Base-by-base conservation (phyloP, 2,888 invertebrate species). In the Leucoptera coffeella region DNA sequence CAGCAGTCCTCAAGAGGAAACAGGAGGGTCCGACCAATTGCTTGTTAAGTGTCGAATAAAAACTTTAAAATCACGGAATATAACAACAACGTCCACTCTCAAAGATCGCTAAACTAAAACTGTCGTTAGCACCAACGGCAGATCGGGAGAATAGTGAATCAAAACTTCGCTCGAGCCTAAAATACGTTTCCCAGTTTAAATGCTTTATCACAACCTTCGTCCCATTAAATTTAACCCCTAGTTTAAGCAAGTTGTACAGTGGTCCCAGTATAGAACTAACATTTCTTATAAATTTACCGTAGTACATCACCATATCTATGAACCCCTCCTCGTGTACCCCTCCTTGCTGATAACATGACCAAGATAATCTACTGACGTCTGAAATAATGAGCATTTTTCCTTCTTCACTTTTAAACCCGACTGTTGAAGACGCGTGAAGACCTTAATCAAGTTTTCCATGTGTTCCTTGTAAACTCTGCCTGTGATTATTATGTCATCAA, bases 191-290 rank as follows among this genome's bases (percentile, higher is more conserved):
- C 29, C 25, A 2, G 12, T 4, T 8, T 12, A 23, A 32, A 32
- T 4, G 32, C 13, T 3, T 6, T 3, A 4, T 34, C 14, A 14
- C 28, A 28, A 8, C 29, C 19, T 6, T 9, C 7, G 4, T 14
- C 11, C 38, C 38, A 37, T 12, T 0, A 34, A 31, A 37, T 39
- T 40, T 7, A 25, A 30, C 2, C 37, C 20, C n/a, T 38, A n/a
- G n/a, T n/a, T n/a, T n/a, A n/a, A n/a, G n/a, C n/a, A n/a, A 25
- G 1, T 26, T 14, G 12, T 30, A 28, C 4, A 30, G 11, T 5
- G 30, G 28, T 4, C 6, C 9, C 11, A 30, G n/a, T 11, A 14
- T 6, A 3, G 9, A 7, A n/a, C 23, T 25, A 6, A 30, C 8
- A 9, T 28, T 28, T 9, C 6, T 23, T 9, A 24, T 14, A n/a